A percentile compares a stretch with the other conserved stretches of the same genome.
Conservation (phyloP, 2,113 vertebrate genomes). For the Cinclus mexicanus region DNA sequence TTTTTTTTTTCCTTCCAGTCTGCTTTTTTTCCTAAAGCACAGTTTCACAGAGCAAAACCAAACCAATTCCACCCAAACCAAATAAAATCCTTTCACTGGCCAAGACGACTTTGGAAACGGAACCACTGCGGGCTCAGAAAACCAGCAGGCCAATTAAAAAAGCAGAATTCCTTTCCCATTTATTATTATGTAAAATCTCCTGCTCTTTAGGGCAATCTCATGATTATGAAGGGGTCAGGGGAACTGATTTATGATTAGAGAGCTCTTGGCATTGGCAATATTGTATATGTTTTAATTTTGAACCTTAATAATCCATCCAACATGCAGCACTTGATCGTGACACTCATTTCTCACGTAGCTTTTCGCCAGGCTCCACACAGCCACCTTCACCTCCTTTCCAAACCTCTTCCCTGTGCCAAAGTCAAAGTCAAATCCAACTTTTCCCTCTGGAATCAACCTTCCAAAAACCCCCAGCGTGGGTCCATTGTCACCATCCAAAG, state of each 20-base stretch:
- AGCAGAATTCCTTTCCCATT: background rate
- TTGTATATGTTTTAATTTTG: slow-evolving; percentile 64
- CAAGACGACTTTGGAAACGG: background rate
- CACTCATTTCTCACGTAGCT: slow-evolving; percentile 33
- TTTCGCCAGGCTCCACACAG: background rate
- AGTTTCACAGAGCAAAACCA: background rate
- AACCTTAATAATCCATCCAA: slow-evolving; percentile 59
- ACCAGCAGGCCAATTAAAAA: slow-evolving; percentile 42
- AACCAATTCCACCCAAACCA: background rate
- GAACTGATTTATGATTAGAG: slow-evolving; percentile 67
- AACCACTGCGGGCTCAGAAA: background rate
- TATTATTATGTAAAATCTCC: slow-evolving; percentile 53
- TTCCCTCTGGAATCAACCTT: background rate
- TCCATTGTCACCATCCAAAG: background rate
- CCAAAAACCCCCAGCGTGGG: background rate
- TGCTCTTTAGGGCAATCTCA: slow-evolving; percentile 65
- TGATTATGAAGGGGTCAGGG: slow-evolving; percentile 63
- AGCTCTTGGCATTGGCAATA: slow-evolving; percentile 59
- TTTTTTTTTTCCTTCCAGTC: accelerated
- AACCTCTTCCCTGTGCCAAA: background rate
- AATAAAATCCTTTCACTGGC: background rate
- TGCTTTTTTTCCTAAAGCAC: background rate
- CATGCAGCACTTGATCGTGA: slow-evolving; percentile 20
- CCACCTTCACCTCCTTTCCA: slow-evolving; percentile 17
- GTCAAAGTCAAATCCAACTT: background rate